These are phyloP conservation scores for Eupithecia dodoneata DNA, from an alignment of 2,888 invertebrate genomes.

Conservation along the genomic window DNA sequence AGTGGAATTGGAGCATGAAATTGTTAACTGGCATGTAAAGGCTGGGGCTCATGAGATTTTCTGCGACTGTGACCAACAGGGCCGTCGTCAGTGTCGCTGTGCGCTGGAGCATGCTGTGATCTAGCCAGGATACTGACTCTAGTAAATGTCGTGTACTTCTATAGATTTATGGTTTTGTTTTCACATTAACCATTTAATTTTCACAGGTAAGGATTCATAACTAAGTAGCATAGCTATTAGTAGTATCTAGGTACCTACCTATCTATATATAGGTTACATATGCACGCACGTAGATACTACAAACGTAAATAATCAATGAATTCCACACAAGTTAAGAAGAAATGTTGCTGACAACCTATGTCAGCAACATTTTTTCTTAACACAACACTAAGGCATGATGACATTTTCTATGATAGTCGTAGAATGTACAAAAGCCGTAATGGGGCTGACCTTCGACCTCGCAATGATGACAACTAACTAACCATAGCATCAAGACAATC, in stretches of 20 bases:
- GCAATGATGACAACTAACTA: conserved; percentile 21
- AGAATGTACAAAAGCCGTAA: conserved; percentile 28
- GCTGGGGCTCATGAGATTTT: conserved; percentile 64
- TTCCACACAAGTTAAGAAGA: neutral
- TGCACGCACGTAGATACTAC: neutral
- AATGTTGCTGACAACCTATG: too few relatives aligned
- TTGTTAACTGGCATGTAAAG: conserved; percentile 65
- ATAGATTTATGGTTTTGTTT: neutral
- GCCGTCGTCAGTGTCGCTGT: conserved; percentile 57
- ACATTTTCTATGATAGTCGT: conserved; percentile 20
- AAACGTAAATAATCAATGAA: neutral
- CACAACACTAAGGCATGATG: neutral
- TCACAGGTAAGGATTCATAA: neutral
- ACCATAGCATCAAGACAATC: conserved; percentile 35
- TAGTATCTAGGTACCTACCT: neutral
- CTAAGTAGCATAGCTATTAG: neutral
- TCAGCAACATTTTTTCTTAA: neutral
- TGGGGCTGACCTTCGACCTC: conserved; percentile 28
- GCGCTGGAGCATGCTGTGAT: conserved; percentile 66
- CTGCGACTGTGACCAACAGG: conserved; percentile 67
- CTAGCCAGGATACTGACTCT: conserved; percentile 59
- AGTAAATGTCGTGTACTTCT: neutral
- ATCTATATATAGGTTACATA: neutral
- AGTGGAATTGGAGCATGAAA: conserved; percentile 77
- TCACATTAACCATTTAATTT: too few relatives aligned